A percentile compares a stretch with the other conserved stretches of the same genome.
phyloP scores from a whole-genome alignment of 2,888 invertebrate genomes.

The Acrocera orbiculus region DNA sequence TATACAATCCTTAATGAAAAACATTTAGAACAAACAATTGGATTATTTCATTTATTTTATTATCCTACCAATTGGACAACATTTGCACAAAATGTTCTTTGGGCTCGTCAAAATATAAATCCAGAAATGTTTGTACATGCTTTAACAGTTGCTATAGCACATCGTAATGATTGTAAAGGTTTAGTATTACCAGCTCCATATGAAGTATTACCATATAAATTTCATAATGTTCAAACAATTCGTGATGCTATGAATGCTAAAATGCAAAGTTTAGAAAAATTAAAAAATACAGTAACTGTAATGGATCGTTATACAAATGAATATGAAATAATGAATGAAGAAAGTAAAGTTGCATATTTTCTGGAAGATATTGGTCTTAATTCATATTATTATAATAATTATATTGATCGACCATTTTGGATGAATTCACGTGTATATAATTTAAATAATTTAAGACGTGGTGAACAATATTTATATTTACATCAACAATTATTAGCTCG shows the following conservation, averaged over 20 bases:
- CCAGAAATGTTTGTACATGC: constrained; percentile 58
- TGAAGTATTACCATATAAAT: constrained; percentile 60
- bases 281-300: no score
- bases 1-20: constrained; percentile 34
- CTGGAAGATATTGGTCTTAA: constrained; percentile 55
- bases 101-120: constrained; percentile 52
- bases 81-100: constrained; percentile 37
- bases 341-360: constrained; percentile 46
- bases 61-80: constrained; percentile 42
- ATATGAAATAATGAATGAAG: constrained; percentile 32
- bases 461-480: constrained; percentile 44
- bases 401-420: constrained; percentile 46
- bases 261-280: not conserved
- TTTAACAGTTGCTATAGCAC: constrained; percentile 46
- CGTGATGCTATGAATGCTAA: constrained; percentile 35
- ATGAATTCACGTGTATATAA: constrained; percentile 38
- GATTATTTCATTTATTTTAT: constrained; percentile 39
- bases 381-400: constrained; percentile 42
- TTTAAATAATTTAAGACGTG: constrained; percentile 39
- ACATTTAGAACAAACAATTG: constrained; percentile 35
- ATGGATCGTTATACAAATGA: constrained; percentile 36
- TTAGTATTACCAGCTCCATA: constrained; percentile 53
- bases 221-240: constrained; percentile 53
- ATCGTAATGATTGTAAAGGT: constrained; percentile 46
- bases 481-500: constrained; percentile 51